Conservation (phyloP, 1,140 invertebrate species). For the Drosophila bipectinata region DNA sequence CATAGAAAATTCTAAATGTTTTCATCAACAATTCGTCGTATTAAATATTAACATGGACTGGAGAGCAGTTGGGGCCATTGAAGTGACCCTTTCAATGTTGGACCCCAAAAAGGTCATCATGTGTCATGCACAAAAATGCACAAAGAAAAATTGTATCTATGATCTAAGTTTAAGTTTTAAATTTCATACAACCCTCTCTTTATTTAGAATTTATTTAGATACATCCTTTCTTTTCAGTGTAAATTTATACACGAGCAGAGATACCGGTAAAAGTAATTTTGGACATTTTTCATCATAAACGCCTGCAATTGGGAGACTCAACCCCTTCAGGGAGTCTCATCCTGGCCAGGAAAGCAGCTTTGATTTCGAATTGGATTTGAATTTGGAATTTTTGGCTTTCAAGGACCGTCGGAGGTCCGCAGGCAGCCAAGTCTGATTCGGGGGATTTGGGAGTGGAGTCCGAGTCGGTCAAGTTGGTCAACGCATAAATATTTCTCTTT, state of each 20-base stretch:
- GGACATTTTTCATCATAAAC: conserved; percentile 80
- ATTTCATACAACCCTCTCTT: background rate
- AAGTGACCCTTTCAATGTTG: conserved; percentile 66
- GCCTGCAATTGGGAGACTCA: conserved; percentile 26
- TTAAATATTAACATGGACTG: conserved; percentile 81
- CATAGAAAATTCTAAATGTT: conserved; percentile 74
- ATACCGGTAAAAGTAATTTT: conserved; percentile 65
- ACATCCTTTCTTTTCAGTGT: background rate
- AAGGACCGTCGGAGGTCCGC: conserved; percentile 38
- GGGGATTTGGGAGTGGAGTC: conserved; percentile 20
- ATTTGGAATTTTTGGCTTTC: conserved; percentile 78
- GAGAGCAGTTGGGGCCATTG: conserved; percentile 60
- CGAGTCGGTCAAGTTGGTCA: conserved; percentile 59
- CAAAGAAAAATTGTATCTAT: background rate
- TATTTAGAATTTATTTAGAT: too few species aligned
- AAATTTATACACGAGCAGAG: conserved; percentile 13
- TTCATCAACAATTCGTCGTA: conserved; percentile 79
- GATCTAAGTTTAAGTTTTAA: too few species aligned
- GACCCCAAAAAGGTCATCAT: conserved; percentile 66
- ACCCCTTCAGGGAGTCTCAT: conserved; percentile 32
- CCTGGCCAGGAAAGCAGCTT: conserved; percentile 42
- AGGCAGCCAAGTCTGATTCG: conserved; percentile 19
- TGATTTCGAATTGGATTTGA: conserved; percentile 82
- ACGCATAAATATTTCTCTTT: conserved; percentile 81
- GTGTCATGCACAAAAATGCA: conserved; percentile 21